Evolutionary conservation across 2,888 invertebrate genomes (phyloP), one percentile per base, ranked within the genome.

Genomic region (Omphaloscelis lunosa): DNA sequence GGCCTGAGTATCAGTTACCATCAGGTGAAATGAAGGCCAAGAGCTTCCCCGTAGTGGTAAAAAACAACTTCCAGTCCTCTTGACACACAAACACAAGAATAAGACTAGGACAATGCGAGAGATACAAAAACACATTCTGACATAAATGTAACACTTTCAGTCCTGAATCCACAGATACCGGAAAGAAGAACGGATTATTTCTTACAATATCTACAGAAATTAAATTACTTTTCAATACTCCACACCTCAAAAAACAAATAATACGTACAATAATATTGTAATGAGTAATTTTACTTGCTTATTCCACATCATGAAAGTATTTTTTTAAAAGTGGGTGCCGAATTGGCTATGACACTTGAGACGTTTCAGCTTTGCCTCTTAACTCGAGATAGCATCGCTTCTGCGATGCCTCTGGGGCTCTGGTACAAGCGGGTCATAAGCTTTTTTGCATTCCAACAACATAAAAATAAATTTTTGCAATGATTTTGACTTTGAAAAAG

Each of bases 401-500:
- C 63, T n/a, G 9, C 7, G 20, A 27, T 65, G 3, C 20, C 34
- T 34, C 34, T 34, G 34, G 34, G 2, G 45, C 39, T 34, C 11
- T 34, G 7, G 23, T 61, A 62, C 9, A 29, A 48, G 3, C 7
- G 7, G 7, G 66, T 27, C 45, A 48, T 48, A 15, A 29, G 0
- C 23, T 53, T 29, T 20, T 7, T 11, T 6, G 9, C 34, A 56
- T 9, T 58, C 11, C 34, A n/a, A 68, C 17, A 17, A 59, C 11
- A n/a, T n/a, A 34, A 20, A 53, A 68, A 7, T n/a, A n/a, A 59
- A 11, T n/a, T 67, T 67, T 67, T 34, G 15, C 29, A n/a, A 34
- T 56, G 0, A 58, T 58, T 4, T 20, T 67, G 70, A 59, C 41
- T 45, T 85, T 41, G 82, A 68, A 65, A 71, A 63, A 61, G 62